Base-by-base conservation (phyloP, 2,888 invertebrate species). In the Macrosiphum euphorbiae region DNA sequence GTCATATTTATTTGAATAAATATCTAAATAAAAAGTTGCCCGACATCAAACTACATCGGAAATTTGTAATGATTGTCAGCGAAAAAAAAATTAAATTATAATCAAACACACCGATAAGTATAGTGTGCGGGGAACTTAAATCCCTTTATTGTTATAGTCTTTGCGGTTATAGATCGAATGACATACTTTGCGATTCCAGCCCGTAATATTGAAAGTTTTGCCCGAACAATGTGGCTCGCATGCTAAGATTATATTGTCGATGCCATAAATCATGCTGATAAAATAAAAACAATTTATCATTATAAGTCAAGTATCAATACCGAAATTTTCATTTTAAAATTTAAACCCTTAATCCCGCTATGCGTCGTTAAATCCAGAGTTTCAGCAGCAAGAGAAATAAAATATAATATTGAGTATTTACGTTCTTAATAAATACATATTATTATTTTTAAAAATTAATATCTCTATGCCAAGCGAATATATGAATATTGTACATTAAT, bases 181-280 rank as follows among this genome's bases (percentile, higher is more conserved):
- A 93, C 93, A 58, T 90, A 94, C 90, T 90, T 94, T 90, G 41
- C n/a, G 61, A 85, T 90, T 94, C 90, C 90, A 85, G 61, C 93
- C 93, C n/a, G 41, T 86, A 41, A 94, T 94, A 86, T 85, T 90
- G 85, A 94, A 94, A 86, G 90, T 94, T 90, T 94, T 94, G 5
- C 93, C 93, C 41, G 93, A 90, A 94, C 93, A 94, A 44, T 90
- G 86, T 86, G 90, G 35, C 28, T 90, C 93, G 35, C 93, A 94
- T 86, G 90, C 90, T 41, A 94, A 84, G 85, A 94, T 90, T 86
- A 94, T 85, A 61, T 55, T 86, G 93, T 94, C 93, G 35, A 89
- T 41, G 47, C 90, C 86, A 26, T 67, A 58, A 84, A 89, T 88
- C 84, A 84, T 84, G 84, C 89, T 93, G 89, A 84, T 84, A 67